Conservation (phyloP, 35 echinoderm and acorn worm species). For the Heliocidaris erythrogramma region DNA sequence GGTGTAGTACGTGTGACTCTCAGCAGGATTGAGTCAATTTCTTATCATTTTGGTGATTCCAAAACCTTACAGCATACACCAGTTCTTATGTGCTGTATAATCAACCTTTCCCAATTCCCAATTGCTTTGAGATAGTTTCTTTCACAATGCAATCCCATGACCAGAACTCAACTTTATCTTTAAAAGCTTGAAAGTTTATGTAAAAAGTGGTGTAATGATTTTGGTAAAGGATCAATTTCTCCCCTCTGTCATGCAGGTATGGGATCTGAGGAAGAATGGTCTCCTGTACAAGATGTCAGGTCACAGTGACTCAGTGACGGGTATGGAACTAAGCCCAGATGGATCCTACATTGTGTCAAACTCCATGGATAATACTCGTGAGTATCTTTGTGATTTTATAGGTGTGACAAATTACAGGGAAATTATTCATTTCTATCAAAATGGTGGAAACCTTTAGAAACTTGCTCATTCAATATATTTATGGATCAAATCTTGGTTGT, state of each 20-base stretch:
- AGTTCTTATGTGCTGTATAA: too few species aligned
- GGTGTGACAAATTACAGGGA: background rate
- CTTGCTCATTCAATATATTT: background rate
- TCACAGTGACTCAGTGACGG: constrained; percentile 89
- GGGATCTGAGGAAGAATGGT: constrained; percentile 96
- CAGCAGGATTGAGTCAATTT: too few species aligned
- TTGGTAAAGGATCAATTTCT: background rate
- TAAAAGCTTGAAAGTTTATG: too few species aligned
- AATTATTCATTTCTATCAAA: background rate
- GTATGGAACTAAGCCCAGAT: constrained; percentile 82
- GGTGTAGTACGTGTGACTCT: too few species aligned
- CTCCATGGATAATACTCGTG: constrained; percentile 98
- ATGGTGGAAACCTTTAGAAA: background rate
- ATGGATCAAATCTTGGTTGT: background rate
- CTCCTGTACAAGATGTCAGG: constrained; percentile 92
- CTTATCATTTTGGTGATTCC: too few species aligned
- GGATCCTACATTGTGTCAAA: constrained; percentile 91
- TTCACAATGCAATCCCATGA: too few species aligned
- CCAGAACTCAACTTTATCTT: too few species aligned
- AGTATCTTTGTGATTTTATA: constrained; percentile 17
- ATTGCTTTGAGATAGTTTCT: too few species aligned
- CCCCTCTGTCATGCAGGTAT: constrained; percentile 58
- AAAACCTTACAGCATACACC: too few species aligned
- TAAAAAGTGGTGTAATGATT: background rate
- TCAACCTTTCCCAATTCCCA: too few species aligned